Base-by-base conservation (phyloP, 2,113 vertebrate genomes). In the Rhinogobius similis region DNA sequence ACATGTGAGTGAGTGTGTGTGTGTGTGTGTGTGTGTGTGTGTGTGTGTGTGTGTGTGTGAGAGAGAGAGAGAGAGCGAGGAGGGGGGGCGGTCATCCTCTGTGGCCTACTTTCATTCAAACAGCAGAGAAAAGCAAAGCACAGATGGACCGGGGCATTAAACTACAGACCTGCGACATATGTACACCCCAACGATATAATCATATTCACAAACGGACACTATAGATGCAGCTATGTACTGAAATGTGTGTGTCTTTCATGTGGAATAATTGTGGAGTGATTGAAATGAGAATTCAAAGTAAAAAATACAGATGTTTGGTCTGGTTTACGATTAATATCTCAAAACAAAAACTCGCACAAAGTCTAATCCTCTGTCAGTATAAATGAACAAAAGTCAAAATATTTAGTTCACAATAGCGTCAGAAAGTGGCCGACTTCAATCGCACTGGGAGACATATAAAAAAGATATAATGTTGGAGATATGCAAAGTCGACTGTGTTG, bases 71-170 rank as follows among this genome's bases (percentile, higher is more conserved):
- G 46, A 2, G 20, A 9, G 46, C 2, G 46, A 3, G 46, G 18
- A 9, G 23, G 52, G 52, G 24, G 89, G 75, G 81, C 82, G 77
- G 84, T 85, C 82, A 84, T 87, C 85, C 82, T 82, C 73, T 77
- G 75, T 90, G 89, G 73, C 90, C 92, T 91, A 93, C 84, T 92
- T 92, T 87, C 75, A 87, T 86, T 87, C 74, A 89, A 89, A 89
- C 82, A 73, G 71, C 56, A 78, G 62, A 73, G 68, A 74, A 48
- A 76, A 68, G 70, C 67, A 73, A 72, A 82, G 68, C 81, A 85
- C 85, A 89, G 85, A 89, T 89, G 81, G 86, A 87, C 56, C 50
- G 56, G 68, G 72, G 56, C 69, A 80, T 88, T 63, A 68, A 41
- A 68, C 16, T 56, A 59, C 44, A 67, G 55, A 62, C 29, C 29